Evolutionary conservation across 23 tunicate genomes (phyloP).

Genomic region (Pegea sp.): DNA sequence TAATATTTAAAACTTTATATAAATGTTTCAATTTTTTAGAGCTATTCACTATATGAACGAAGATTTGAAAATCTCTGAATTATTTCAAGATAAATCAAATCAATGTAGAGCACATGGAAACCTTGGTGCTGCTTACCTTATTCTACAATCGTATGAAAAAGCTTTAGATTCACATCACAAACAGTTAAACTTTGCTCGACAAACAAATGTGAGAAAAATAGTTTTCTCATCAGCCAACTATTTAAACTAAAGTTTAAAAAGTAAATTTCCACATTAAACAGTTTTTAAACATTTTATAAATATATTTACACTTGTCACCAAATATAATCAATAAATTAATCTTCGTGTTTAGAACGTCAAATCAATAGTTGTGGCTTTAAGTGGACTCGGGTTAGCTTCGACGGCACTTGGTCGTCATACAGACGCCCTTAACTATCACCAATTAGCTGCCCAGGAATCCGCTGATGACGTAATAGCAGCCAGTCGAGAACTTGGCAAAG

Average conservation of each 20-base stretch:
- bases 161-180: constrained; percentile 20
- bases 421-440: constrained; percentile 24
- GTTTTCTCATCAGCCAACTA: too few species aligned
- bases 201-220: constrained; percentile 5
- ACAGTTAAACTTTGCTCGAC: constrained; percentile 42
- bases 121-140: constrained; percentile 39
- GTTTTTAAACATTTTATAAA: not conserved
- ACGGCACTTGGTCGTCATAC: constrained; percentile 12
- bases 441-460: not conserved
- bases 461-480: constrained; percentile 7
- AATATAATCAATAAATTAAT: too few species aligned
- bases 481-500: constrained; percentile 32
- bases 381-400: constrained; percentile 38
- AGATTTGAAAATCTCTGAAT: constrained; percentile 41
- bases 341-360: not conserved
- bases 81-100: constrained; percentile 19
- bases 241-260: too few species aligned
- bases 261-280: too few species aligned
- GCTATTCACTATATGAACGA: constrained; percentile 70
- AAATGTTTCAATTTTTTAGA: constrained; percentile 8
- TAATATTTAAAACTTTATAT: not conserved
- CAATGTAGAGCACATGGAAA: constrained; percentile 76
- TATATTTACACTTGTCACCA: not conserved
- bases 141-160: constrained; percentile 12
- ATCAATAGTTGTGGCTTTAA: constrained; percentile 26